Evolutionary conservation across 2,113 vertebrate species (phyloP).

Genomic region (Colinus virginianus): DNA sequence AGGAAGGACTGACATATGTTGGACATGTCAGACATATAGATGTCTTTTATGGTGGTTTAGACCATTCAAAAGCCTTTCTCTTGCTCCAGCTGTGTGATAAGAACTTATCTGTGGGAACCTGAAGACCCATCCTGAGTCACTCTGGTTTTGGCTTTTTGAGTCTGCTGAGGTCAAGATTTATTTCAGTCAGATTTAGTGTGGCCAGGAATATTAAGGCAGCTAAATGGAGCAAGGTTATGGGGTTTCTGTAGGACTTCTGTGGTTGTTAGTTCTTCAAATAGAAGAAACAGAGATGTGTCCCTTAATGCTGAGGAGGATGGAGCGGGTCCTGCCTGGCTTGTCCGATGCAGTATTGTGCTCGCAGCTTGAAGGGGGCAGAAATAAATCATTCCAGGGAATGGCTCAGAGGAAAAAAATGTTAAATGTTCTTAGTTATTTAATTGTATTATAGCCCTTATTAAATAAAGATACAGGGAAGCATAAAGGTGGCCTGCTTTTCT

Average conservation of each 20-base stretch:
- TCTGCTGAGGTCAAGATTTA: background rate
- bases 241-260: background rate
- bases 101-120: background rate
- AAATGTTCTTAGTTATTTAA: constrained; percentile 33
- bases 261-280: background rate
- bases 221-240: background rate
- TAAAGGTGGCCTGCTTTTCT: constrained; percentile 15
- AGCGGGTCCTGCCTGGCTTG: background rate
- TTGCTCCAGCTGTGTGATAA: background rate
- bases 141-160: background rate
- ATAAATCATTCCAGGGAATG: constrained; percentile 12
- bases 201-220: background rate
- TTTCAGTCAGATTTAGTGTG: fast-evolving
- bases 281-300: background rate
- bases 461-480: constrained; percentile 59
- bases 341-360: background rate
- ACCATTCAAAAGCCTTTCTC: background rate
- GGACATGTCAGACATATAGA: background rate
- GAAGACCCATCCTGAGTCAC: background rate
- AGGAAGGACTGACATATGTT: fast-evolving
- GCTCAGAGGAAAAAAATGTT: constrained; percentile 35
- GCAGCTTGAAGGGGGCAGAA: background rate
- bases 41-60: background rate
- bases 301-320: background rate
- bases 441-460: constrained; percentile 66